Conservation (phyloP, 2,113 vertebrate genomes). For the Ageneiosus marmoratus region DNA sequence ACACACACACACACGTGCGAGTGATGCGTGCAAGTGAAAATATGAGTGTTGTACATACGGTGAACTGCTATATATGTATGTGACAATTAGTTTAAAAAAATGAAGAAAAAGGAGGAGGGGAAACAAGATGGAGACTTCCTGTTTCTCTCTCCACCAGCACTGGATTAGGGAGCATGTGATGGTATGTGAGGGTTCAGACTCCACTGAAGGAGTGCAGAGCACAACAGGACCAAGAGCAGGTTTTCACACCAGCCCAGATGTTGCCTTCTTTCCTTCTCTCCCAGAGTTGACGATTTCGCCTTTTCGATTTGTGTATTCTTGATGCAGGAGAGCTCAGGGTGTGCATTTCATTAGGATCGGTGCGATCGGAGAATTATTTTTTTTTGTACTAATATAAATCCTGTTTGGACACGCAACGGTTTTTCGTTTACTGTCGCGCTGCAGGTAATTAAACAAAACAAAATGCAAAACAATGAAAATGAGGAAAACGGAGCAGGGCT, state of each 20-base stretch:
- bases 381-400: no score
- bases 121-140: neutral
- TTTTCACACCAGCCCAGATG: neutral
- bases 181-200: neutral
- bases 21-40: neutral
- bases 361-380: no score
- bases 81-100: neutral
- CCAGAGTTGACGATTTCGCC: no score
- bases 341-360: no score
- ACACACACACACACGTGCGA: neutral
- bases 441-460: no score
- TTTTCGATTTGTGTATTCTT: no score
- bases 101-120: no score
- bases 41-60: neutral
- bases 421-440: no score
- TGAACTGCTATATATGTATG: neutral
- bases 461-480: no score
- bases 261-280: neutral
- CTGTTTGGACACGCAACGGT: no score
- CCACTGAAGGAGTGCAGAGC: neutral
- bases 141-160: neutral
- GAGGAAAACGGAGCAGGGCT: no score
- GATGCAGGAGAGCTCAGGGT: no score
- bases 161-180: neutral
- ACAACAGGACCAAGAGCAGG: neutral